Conservation (phyloP, 2,113 vertebrate species). For the Platichthys flesus region DNA sequence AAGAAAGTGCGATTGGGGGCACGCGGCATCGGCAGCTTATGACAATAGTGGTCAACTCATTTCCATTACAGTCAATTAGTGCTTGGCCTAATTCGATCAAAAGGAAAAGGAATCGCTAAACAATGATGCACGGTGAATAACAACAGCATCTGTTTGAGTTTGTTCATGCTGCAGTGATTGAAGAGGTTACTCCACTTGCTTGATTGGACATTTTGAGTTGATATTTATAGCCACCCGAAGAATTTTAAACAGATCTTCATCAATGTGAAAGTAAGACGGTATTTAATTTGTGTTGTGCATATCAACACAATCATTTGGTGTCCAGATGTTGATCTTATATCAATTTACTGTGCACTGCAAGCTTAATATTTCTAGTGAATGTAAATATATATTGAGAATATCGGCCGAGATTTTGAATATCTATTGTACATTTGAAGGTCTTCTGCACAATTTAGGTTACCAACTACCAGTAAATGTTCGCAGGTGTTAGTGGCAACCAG, state of each 20-base stretch:
- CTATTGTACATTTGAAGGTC: too few species aligned
- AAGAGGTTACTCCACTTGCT: slow-evolving; percentile 15
- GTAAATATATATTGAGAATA: neutral
- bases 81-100: slow-evolving; percentile 69
- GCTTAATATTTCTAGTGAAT: neutral
- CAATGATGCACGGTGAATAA: slow-evolving; percentile 45
- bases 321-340: neutral
- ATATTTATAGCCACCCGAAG: neutral
- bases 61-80: slow-evolving; percentile 79
- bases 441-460: too few species aligned
- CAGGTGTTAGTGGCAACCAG: too few species aligned
- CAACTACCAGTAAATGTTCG: too few species aligned
- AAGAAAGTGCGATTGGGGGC: slow-evolving; percentile 66
- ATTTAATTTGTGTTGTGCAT: neutral
- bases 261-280: too few species aligned
- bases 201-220: slow-evolving; percentile 12
- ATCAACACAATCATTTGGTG: neutral
- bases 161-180: slow-evolving; percentile 28
- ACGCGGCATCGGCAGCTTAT: slow-evolving; percentile 56
- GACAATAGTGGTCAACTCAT: slow-evolving; percentile 77
- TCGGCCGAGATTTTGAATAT: too few species aligned
- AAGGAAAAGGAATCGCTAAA: slow-evolving; percentile 58
- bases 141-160: slow-evolving; percentile 52
- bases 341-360: neutral
- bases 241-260: neutral